Conservation (phyloP, 2,113 vertebrate genomes). For the Pholis gunnellus region DNA sequence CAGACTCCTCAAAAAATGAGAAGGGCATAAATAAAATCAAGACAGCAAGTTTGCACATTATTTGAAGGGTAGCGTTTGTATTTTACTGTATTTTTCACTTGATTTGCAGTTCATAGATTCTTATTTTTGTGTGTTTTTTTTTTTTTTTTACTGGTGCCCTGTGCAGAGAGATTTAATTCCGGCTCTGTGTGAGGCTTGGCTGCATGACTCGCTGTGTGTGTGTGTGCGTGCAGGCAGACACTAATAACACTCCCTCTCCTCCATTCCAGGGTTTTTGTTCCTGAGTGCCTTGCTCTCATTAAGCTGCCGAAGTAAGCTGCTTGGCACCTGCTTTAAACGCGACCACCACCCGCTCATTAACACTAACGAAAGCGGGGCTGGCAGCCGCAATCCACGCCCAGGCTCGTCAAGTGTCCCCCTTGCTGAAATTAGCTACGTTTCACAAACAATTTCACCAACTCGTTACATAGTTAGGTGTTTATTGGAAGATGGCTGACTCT, state of each 20-base stretch:
- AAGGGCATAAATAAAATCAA: conserved; percentile 23
- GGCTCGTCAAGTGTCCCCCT: conserved; percentile 70
- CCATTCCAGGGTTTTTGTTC: conserved; percentile 63
- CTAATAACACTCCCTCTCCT: conserved; percentile 77
- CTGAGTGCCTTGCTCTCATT: conserved; percentile 82
- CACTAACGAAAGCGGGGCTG: conserved; percentile 75
- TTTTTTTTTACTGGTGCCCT: background rate
- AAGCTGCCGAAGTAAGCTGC: conserved; percentile 79
- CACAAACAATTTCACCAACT: conserved; percentile 84
- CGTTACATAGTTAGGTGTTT: conserved; percentile 82
- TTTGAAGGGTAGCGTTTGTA: conserved; percentile 8
- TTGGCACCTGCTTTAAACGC: conserved; percentile 83
- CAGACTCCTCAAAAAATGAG: conserved; percentile 29
- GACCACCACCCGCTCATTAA: conserved; percentile 82
- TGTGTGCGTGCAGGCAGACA: conserved; percentile 41
- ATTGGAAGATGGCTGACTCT: conserved; percentile 80
- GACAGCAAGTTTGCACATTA: conserved; percentile 9
- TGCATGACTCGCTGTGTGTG: conserved; percentile 34
- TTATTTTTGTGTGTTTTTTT: no score
- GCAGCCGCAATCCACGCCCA: conserved; percentile 73
- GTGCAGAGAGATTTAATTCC: conserved; percentile 23
- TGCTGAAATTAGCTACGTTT: conserved; percentile 82
- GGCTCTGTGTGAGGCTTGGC: conserved; percentile 33
- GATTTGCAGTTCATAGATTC: background rate
- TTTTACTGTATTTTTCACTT: conserved; percentile 24